A percentile compares a stretch with the other conserved stretches of the same genome.
Conservation (phyloP, 2,113 vertebrate species). For the Chionomys nivalis region DNA sequence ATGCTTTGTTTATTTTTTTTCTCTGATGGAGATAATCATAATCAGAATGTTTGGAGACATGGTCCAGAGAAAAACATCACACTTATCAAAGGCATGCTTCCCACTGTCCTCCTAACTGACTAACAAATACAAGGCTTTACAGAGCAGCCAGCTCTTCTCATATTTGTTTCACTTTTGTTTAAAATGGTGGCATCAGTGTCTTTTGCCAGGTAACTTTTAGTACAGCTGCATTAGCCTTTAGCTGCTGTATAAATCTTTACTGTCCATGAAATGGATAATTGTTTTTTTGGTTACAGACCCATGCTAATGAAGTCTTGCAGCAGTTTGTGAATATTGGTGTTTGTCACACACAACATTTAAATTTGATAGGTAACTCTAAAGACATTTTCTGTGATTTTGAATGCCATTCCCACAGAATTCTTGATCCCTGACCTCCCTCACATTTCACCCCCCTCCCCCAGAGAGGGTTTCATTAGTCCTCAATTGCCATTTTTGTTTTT, state of each 20-base stretch:
- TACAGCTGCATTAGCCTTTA: background rate
- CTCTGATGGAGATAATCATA: background rate
- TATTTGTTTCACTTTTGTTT: background rate
- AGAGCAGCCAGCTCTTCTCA: background rate
- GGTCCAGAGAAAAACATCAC: background rate
- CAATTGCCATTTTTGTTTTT: background rate
- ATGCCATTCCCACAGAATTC: background rate
- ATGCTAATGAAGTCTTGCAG: background rate
- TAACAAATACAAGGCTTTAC: background rate
- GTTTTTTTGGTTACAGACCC: background rate
- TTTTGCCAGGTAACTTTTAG: background rate
- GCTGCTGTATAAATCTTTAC: background rate
- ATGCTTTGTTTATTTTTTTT: background rate
- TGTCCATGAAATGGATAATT: background rate
- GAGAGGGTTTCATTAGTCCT: background rate
- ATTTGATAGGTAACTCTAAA: background rate
- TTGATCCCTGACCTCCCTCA: background rate
- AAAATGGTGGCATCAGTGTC: background rate
- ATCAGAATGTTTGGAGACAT: constrained; percentile 41
- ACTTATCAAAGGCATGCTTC: background rate
- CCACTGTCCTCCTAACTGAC: background rate
- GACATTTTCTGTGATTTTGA: background rate
- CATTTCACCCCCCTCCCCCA: background rate
- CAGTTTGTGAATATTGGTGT: background rate
- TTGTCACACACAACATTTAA: background rate